phyloP scores from a whole-genome alignment of 2,888 invertebrate species.

The Nebria brevicollis region DNA sequence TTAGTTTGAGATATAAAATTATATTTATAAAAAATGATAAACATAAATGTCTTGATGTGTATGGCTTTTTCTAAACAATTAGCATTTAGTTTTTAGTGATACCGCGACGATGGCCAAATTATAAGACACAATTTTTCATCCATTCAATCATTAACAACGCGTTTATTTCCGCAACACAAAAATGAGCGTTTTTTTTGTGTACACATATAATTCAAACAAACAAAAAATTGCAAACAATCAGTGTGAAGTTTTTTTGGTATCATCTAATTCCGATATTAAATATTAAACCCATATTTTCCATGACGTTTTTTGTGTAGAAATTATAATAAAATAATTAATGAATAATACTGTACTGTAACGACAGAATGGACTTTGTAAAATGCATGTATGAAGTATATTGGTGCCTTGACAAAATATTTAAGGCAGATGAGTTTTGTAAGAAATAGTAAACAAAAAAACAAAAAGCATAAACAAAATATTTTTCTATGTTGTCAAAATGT shows the following conservation, averaged over 20 bases:
- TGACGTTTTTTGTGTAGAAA: background rate
- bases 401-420: conserved; percentile 67
- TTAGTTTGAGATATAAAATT: conserved; percentile 44
- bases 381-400: conserved; percentile 61
- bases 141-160: conserved; percentile 13
- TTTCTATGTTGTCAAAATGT: conserved; percentile 73
- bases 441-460: conserved; percentile 61
- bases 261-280: background rate
- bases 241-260: background rate
- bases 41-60: conserved; percentile 62
- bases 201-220: too few relatives aligned
- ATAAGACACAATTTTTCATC: conserved; percentile 12
- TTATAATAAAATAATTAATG: background rate
- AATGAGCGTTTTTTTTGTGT: too few relatives aligned
- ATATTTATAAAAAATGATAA: conserved; percentile 47
- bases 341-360: background rate
- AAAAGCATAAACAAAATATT: conserved; percentile 71
- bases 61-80: conserved; percentile 56
- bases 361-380: conserved; percentile 13
- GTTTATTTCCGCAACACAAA: too few relatives aligned
- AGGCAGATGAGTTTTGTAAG: conserved; percentile 77
- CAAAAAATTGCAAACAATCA: too few relatives aligned
- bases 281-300: background rate
- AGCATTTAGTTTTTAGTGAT: conserved; percentile 60
- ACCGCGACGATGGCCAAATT: conserved; percentile 36